These are phyloP conservation scores for Ornithoptera priamus DNA, from an alignment of 2,888 invertebrate species.

Conservation along the genomic window DNA sequence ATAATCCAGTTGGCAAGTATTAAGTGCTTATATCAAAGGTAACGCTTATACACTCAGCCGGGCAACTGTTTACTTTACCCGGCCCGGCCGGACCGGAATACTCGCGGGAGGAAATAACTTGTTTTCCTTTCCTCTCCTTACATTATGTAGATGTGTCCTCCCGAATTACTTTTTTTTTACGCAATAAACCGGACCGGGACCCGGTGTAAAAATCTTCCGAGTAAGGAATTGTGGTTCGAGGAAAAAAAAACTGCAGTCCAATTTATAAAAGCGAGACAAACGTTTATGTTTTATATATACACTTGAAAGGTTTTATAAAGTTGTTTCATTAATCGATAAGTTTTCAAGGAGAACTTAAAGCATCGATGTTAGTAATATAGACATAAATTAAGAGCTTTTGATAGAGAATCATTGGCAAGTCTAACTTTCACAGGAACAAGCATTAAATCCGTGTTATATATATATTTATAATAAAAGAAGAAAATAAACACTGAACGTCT, in stretches of 20 bases:
- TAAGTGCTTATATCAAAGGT: constrained; percentile 31
- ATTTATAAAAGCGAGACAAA: constrained; percentile 28
- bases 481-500: no score
- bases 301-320: no score
- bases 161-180: constrained; percentile 74
- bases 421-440: no score
- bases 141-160: constrained; percentile 73
- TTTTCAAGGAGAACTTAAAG: no score
- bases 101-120: constrained; percentile 59
- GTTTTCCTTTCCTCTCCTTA: constrained; percentile 58
- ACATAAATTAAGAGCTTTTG: no score
- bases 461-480: no score
- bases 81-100: constrained; percentile 26
- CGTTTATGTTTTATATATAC: no score
- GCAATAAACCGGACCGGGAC: constrained; percentile 69
- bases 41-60: constrained; percentile 36
- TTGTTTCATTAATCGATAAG: no score
- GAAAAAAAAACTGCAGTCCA: constrained; percentile 29
- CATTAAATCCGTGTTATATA: no score
- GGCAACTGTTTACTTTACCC: constrained; percentile 49
- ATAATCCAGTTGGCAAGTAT: constrained; percentile 28
- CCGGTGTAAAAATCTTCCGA: constrained; percentile 69
- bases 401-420: no score
- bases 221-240: constrained; percentile 46
- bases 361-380: no score